phyloP scores from a whole-genome alignment of 2,797 vertebrate species.

The Bryconaethiops microstoma region DNA sequence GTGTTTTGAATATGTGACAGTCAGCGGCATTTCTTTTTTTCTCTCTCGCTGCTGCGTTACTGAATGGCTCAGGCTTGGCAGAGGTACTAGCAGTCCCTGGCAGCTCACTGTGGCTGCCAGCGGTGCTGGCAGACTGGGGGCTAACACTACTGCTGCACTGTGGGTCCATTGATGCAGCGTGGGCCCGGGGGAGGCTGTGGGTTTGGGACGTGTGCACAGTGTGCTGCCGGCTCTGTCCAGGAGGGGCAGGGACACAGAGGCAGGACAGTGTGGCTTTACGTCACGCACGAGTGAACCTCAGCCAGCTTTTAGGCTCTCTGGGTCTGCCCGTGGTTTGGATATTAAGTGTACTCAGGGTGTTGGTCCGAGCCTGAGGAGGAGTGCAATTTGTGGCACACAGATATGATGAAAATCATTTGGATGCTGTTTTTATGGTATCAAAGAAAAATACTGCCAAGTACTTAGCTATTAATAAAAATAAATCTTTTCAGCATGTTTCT shows the following conservation, averaged over 20 bases:
- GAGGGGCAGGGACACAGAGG: not conserved
- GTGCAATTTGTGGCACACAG: not conserved
- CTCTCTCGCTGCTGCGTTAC: constrained; percentile 4
- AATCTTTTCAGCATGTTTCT: not conserved
- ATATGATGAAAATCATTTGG: constrained; percentile 5
- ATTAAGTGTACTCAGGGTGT: constrained; percentile 8
- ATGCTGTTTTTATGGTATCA: not conserved
- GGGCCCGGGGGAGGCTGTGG: constrained; percentile 17
- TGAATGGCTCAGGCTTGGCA: constrained; percentile 24
- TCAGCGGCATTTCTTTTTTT: not conserved
- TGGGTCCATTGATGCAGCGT: constrained; percentile 35
- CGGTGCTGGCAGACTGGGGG: constrained; percentile 23
- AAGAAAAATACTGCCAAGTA: not conserved
- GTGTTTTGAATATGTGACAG: not conserved
- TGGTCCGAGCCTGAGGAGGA: not conserved
- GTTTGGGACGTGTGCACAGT: constrained; percentile 8
- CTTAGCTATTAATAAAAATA: not conserved
- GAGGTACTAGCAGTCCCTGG: not conserved
- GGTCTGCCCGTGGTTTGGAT: not conserved
- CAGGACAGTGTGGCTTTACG: constrained; percentile 9
- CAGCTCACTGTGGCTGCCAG: constrained; percentile 11
- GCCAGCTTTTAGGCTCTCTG: constrained; percentile 4
- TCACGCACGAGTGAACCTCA: not conserved
- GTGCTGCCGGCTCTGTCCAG: constrained; percentile 4
- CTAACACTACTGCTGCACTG: constrained; percentile 18